A percentile compares a stretch with the other conserved stretches of the same genome.
phyloP scores from a whole-genome alignment of 1,140 invertebrate species.

The Listronotus oregonensis region DNA sequence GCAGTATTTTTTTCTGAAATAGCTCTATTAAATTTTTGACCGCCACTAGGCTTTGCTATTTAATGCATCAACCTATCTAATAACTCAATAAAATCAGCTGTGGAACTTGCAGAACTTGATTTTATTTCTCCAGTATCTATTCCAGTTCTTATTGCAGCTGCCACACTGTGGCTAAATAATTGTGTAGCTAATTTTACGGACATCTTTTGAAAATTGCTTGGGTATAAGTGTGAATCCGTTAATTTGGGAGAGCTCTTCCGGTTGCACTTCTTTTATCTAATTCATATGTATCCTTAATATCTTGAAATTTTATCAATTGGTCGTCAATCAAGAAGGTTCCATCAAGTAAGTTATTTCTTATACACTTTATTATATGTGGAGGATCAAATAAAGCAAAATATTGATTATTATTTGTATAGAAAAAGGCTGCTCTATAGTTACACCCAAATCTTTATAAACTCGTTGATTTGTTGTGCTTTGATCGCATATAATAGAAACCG shows the following conservation, averaged over 20 bases:
- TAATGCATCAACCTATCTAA: constrained; percentile 40
- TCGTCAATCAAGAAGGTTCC: too few species aligned
- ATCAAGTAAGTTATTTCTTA: too few species aligned
- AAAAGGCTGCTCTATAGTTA: too few species aligned
- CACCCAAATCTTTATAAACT: too few species aligned
- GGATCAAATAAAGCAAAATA: too few species aligned
- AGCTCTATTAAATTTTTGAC: constrained; percentile 15
- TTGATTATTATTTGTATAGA: too few species aligned
- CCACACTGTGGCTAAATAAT: constrained; percentile 42
- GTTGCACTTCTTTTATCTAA: constrained; percentile 22
- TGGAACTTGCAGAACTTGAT: constrained; percentile 27
- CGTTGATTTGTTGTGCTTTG: too few species aligned
- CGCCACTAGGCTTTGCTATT: constrained; percentile 36
- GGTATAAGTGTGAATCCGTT: constrained; percentile 44
- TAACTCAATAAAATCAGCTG: constrained; percentile 36
- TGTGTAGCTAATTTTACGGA: constrained; percentile 44
- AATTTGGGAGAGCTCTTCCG: constrained; percentile 38
- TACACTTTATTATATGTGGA: too few species aligned
- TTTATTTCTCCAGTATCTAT: constrained; percentile 40
- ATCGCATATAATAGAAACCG: too few species aligned
- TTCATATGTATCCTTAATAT: too few species aligned
- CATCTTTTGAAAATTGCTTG: constrained; percentile 48
- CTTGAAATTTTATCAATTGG: too few species aligned
- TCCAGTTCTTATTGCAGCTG: constrained; percentile 40
- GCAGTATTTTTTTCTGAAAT: too few species aligned